phyloP scores from a whole-genome alignment of 2,888 invertebrate species.

The Apamea epomidion region DNA sequence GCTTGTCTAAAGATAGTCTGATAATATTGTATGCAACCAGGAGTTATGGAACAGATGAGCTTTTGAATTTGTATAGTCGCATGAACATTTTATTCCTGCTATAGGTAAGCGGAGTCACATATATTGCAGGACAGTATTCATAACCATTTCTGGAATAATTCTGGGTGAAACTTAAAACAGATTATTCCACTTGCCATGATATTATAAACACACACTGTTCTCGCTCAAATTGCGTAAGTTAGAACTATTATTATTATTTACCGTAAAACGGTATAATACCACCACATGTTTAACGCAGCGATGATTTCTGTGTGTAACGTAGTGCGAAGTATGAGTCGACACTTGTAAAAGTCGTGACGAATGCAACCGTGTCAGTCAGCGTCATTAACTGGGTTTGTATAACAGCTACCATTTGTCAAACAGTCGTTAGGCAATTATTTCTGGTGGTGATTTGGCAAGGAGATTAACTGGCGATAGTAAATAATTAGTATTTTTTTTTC shows the following conservation, averaged over 20 bases:
- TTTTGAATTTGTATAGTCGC: constrained; percentile 15
- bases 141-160: constrained; percentile 12
- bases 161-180: neutral
- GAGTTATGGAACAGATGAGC: constrained; percentile 23
- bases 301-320: neutral
- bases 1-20: constrained; percentile 30
- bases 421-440: constrained; percentile 19
- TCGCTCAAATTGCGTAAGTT: neutral
- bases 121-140: neutral
- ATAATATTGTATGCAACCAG: constrained; percentile 39
- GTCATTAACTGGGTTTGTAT: constrained; percentile 41
- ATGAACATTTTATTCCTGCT: constrained; percentile 25
- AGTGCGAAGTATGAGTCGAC: constrained; percentile 36
- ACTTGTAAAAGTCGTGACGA: constrained; percentile 52
- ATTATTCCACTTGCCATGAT: neutral
- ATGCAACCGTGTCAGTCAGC: constrained; percentile 44
- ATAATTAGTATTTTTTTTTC: neutral
- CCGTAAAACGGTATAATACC: neutral
- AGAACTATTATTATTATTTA: neutral
- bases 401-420: constrained; percentile 24
- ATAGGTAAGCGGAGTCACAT: constrained; percentile 12
- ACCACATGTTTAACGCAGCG: neutral
- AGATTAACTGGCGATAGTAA: neutral
- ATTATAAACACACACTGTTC: neutral
- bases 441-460: constrained; percentile 3